A percentile compares a stretch with the other conserved stretches of the same genome.
phyloP scores from a whole-genome alignment of 2,797 vertebrate species.

The Petrocephalus schoutedeni region DNA sequence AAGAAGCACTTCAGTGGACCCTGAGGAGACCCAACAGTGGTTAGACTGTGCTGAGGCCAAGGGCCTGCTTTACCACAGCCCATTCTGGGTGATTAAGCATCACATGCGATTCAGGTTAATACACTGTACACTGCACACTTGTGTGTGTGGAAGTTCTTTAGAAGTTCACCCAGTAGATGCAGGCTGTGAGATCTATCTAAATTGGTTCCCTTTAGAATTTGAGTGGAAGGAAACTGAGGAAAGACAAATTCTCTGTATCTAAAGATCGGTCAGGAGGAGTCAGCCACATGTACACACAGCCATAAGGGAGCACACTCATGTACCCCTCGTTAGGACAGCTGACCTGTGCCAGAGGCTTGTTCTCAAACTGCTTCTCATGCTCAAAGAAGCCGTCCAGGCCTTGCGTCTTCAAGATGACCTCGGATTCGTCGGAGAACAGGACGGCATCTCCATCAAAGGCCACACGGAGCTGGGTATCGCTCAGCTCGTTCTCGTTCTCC shows the following conservation, averaged over 20 bases:
- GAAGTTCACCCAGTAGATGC: neutral
- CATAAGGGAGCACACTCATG: neutral
- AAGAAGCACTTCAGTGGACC: slow-evolving; percentile 72
- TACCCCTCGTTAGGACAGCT: neutral
- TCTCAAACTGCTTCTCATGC: slow-evolving; percentile 81
- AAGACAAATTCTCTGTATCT: neutral
- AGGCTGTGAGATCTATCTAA: neutral
- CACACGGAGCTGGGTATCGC: slow-evolving; percentile 81
- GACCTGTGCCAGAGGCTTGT: slow-evolving; percentile 89
- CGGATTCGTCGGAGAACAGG: slow-evolving; percentile 49
- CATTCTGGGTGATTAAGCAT: neutral
- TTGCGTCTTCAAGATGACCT: slow-evolving; percentile 79
- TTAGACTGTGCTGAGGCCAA: neutral
- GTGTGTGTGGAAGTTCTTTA: neutral
- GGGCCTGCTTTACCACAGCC: neutral
- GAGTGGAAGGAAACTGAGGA: neutral
- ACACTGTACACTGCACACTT: neutral
- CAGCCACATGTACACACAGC: neutral
- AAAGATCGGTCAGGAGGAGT: neutral
- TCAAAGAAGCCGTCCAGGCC: slow-evolving; percentile 90
- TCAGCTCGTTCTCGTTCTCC: slow-evolving; percentile 55
- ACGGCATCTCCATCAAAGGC: slow-evolving; percentile 91
- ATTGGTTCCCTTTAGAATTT: neutral
- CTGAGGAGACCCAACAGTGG: slow-evolving; percentile 39
- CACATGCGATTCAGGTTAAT: neutral